Percentiles rank a stretch among this genome's conserved stretches.
These are phyloP conservation scores for Hestina assimilis DNA, from an alignment of 1,140 invertebrate species.

Conservation along the genomic window DNA sequence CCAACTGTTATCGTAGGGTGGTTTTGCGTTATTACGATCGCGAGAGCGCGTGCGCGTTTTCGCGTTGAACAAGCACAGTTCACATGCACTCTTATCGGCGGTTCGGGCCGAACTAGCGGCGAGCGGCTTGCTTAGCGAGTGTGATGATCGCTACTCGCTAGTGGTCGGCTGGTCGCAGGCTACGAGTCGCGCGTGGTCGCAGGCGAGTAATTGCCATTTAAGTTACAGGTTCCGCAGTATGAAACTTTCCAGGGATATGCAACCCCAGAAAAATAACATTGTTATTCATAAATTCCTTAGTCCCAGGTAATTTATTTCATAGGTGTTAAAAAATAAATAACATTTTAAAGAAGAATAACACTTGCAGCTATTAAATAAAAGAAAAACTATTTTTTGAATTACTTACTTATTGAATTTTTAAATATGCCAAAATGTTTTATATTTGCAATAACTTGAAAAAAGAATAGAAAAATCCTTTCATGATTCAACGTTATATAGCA, in stretches of 20 bases:
- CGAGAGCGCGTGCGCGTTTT: slow-evolving; percentile 85
- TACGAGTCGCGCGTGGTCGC: neutral
- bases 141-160: neutral
- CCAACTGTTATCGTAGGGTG: slow-evolving; percentile 36
- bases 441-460: too few species aligned
- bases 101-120: slow-evolving; percentile 83
- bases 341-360: too few species aligned
- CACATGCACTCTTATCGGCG: slow-evolving; percentile 84
- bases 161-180: neutral
- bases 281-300: too few species aligned
- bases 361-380: too few species aligned
- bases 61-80: slow-evolving; percentile 34
- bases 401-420: too few species aligned
- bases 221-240: neutral
- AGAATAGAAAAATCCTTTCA: too few species aligned
- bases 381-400: too few species aligned
- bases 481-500: too few species aligned
- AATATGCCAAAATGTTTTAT: too few species aligned
- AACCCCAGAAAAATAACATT: neutral
- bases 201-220: too few species aligned
- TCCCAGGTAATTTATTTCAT: too few species aligned
- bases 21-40: slow-evolving; percentile 83
- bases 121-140: neutral
- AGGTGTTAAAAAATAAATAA: too few species aligned
- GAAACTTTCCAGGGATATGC: neutral